phyloP scores from a whole-genome alignment of 2,888 invertebrate species.

The Steinernema hermaphroditum region DNA sequence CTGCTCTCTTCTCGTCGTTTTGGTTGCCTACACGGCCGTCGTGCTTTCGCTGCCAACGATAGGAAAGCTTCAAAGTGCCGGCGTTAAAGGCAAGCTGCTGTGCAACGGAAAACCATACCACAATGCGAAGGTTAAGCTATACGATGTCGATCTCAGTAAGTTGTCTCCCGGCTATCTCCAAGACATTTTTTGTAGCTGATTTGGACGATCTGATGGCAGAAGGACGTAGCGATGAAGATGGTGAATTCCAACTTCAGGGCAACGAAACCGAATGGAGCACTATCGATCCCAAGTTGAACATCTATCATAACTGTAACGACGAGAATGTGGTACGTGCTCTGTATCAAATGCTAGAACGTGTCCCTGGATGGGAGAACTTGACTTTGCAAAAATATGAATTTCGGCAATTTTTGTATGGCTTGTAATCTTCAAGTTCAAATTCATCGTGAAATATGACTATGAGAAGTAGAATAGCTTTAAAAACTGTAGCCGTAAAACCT shows the following conservation, averaged over 20 bases:
- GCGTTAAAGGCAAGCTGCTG: slow-evolving; percentile 57
- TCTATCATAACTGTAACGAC: slow-evolving; percentile 62
- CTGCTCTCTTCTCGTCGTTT: background rate
- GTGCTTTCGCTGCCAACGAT: slow-evolving; percentile 17
- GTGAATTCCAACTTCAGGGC: slow-evolving; percentile 52
- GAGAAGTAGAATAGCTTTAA: too few relatives aligned
- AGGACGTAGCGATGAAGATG: slow-evolving; percentile 49
- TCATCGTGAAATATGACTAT: too few relatives aligned
- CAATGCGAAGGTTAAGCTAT: slow-evolving; percentile 60
- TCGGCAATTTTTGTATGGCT: too few relatives aligned
- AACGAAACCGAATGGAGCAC: slow-evolving; percentile 42
- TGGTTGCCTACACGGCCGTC: background rate
- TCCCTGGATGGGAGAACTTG: too few relatives aligned
- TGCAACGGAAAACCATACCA: slow-evolving; percentile 61
- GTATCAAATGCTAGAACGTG: too few relatives aligned
- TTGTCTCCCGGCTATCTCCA: background rate
- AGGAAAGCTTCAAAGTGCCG: slow-evolving; percentile 45
- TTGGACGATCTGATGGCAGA: slow-evolving; percentile 58
- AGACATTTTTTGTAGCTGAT: slow-evolving; percentile 35
- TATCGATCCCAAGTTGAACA: slow-evolving; percentile 42
- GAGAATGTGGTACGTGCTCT: slow-evolving; percentile 17
- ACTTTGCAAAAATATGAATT: too few relatives aligned
- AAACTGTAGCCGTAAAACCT: too few relatives aligned
- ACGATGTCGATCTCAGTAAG: slow-evolving; percentile 57
- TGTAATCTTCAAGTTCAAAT: too few relatives aligned